These are phyloP conservation scores for Otolemur garnettii DNA, from an alignment of 2,113 vertebrate genomes.

Conservation along the genomic window DNA sequence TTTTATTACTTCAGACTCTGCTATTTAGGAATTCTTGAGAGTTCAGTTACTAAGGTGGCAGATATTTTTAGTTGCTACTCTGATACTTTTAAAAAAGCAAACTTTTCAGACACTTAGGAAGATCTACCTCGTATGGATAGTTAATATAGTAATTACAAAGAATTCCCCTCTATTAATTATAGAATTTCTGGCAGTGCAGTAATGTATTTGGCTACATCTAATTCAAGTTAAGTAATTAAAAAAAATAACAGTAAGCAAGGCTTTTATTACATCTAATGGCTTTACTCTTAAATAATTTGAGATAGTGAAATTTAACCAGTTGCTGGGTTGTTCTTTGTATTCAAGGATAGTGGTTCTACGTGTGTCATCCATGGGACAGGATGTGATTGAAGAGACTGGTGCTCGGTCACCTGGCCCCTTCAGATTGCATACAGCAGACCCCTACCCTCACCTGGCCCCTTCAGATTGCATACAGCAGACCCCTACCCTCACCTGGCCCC, in stretches of 20 bases:
- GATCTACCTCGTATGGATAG: slow-evolving; percentile 67
- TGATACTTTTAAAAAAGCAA: slow-evolving; percentile 67
- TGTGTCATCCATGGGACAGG: background rate
- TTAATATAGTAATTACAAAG: slow-evolving; percentile 77
- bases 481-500: background rate
- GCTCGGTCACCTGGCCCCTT: background rate
- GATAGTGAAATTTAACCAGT: slow-evolving; percentile 65
- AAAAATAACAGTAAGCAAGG: slow-evolving; percentile 64
- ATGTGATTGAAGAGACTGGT: background rate
- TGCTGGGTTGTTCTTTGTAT: slow-evolving; percentile 19
- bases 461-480: background rate
- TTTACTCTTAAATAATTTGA: slow-evolving; percentile 69
- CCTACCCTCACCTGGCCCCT: background rate
- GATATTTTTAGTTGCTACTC: slow-evolving; percentile 59
- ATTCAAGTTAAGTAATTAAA: slow-evolving; percentile 73
- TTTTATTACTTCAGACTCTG: slow-evolving; percentile 60
- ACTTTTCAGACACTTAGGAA: slow-evolving; percentile 54
- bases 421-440: background rate
- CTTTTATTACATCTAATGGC: slow-evolving; percentile 72
- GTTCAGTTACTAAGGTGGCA: slow-evolving; percentile 57
- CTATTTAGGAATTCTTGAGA: slow-evolving; percentile 58
- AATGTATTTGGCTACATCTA: slow-evolving; percentile 82
- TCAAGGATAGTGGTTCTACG: background rate
- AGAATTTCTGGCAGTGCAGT: slow-evolving; percentile 77
- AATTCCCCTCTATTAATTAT: slow-evolving; percentile 77